These are phyloP conservation scores for Isaurus tuberculatus DNA, from an alignment of 92 coral and sea anemone species.

Conservation along the genomic window DNA sequence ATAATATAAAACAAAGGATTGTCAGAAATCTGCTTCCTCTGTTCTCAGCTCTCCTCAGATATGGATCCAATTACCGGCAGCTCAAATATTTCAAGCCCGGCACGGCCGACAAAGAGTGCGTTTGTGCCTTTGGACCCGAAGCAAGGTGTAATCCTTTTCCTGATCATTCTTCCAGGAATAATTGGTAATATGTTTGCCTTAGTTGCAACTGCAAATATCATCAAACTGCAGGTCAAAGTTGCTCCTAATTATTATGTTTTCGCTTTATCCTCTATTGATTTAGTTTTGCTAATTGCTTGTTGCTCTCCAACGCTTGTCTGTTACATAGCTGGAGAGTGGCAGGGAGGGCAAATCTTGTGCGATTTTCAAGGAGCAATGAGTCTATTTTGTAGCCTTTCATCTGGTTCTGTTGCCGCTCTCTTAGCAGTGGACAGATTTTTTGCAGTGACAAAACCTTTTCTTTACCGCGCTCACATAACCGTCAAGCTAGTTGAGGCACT, in stretches of 20 bases:
- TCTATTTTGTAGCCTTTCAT: slow-evolving; percentile 31
- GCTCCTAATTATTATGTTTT: slow-evolving; percentile 43
- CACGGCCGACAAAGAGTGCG: neutral
- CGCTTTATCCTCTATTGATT: slow-evolving; percentile 32
- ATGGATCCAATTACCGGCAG: neutral
- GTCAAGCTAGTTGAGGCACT: neutral
- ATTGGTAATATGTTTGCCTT: slow-evolving; percentile 40
- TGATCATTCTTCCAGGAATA: slow-evolving; percentile 42
- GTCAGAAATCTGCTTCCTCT: too few relatives aligned
- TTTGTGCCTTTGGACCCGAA: slow-evolving; percentile 24
- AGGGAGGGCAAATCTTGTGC: slow-evolving; percentile 34
- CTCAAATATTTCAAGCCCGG: neutral
- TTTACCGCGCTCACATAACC: slow-evolving; percentile 26
- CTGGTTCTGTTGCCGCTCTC: slow-evolving; percentile 35
- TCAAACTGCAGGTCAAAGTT: slow-evolving; percentile 40
- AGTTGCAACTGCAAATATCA: slow-evolving; percentile 28
- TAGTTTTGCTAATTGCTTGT: slow-evolving; percentile 23
- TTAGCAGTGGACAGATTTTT: slow-evolving; percentile 42
- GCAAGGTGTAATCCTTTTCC: slow-evolving; percentile 8
- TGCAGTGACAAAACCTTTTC: slow-evolving; percentile 39
- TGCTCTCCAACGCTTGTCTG: slow-evolving; percentile 35
- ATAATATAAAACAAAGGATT: too few relatives aligned
- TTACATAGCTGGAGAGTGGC: slow-evolving; percentile 21
- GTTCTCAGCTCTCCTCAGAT: neutral
- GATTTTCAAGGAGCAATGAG: slow-evolving; percentile 45